Evolutionary conservation across 1,140 invertebrate genomes (phyloP), one percentile per base, ranked within the genome.

Genomic region (Drosophila tani): DNA sequence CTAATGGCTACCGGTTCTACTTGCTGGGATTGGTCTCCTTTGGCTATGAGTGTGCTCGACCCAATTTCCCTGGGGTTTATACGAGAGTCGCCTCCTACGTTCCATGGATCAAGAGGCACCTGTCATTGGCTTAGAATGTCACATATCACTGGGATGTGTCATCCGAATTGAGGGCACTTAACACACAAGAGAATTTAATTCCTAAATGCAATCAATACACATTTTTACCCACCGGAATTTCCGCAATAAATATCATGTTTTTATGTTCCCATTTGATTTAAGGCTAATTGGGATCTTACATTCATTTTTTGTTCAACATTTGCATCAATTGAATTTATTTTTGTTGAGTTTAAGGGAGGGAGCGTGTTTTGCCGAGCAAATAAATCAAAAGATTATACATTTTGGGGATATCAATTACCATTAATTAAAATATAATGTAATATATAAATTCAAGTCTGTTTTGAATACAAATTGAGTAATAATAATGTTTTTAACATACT

Each of bases 1-100:
- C 56, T 15, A 46, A 57, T 29, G 50, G 41, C 19, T 93, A 91
- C 69, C 66, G 80, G 21, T 95, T 92, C 81, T 94, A 95, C 45
- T 76, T 94, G 14, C 93, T 96, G 50, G 95, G 95, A 19, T 92
- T 95, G 3, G 94, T 95, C 21, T 95, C 95, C 0, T 96, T 96
- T 94, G 96, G 96, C 2, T 94, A 94, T 46, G 95, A 95, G 4
- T 96, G 96, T 76, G 96, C 95, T 3, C 87, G 94, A n/a, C 94
- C 95, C 1, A 94, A 95, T 69, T 95, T 94, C 64, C 96, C 96
- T 0, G 96, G 96, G 0, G 94, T 96, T 14, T 96, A 96, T 63
- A 96, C 95, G 0, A 94, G 94, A 79, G 92, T 96, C 0, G 94
- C 93, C 5, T 73, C 91, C 12, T 95, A 92, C 29, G 62, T 93